Base-by-base conservation (phyloP, 2,797 vertebrate genomes). In the Simalia tracyae region DNA sequence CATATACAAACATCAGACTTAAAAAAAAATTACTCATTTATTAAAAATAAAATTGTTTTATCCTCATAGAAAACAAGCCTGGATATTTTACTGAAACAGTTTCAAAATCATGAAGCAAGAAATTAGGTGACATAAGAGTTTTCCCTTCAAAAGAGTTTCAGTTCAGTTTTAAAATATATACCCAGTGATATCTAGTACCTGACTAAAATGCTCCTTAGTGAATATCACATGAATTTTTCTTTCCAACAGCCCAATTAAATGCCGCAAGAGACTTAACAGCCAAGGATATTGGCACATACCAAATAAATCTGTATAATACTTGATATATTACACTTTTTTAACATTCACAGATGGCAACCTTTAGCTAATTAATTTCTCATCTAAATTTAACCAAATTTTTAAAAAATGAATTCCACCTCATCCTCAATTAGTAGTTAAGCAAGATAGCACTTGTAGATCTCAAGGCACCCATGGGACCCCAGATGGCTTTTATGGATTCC, bases 61-160 rank as follows among this genome's bases (percentile, higher is more conserved):
- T 84, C 60, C 54, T 24, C 36, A 87, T 50, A 50, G 50, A 50
- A 50, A 63, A 26, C 36, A 81, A 36, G 81, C 10, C 31, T 76
- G 54, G 9, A 1, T 0, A 4, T 46, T 17, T 0, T 0, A 89
- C 0, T 2, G 1, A 81, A 91, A 88, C 66, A 90, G 15, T 42
- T 87, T 76, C 59, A 19, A 63, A 84, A 63, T 36, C 57, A 84
- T 14, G 3, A 28, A 12, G 50, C 50, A 50, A 50, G 19, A 9
- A 91, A 68, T n/a, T 59, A 91, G 3, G 1, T 42, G 36, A 1
- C 31, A 92, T 66, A 2, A 63, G 0, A n/a, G 5, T 76, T 90
- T 72, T 10, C 22, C 31, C 36, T 36, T 85, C 26, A 85, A 85
- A 68, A 54, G 9, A 26, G 1, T 64, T 42, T 12, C 86, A 42